Base-by-base conservation (phyloP, 2,888 invertebrate genomes). In the Autographa gamma region DNA sequence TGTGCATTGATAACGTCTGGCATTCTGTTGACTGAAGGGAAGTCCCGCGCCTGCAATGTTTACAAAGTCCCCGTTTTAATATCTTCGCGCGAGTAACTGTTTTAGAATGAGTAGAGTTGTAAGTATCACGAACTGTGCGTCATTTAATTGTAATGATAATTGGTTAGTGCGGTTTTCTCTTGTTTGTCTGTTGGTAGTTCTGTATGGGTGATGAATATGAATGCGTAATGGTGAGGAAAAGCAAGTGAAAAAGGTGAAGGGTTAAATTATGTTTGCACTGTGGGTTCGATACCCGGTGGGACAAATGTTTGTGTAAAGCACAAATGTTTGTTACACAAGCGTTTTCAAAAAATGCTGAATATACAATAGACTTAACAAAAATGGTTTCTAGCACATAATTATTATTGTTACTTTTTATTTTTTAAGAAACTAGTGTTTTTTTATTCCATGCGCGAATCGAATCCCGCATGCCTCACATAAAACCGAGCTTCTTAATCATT, bases 1-100 rank as follows among this genome's bases (percentile, higher is more conserved):
- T 62, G 71, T 62, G 60, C 9, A 11, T 63, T 11, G 61, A 66
- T 76, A 76, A 71, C 66, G 54, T 63, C 54, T 0, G n/a, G 38
- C 19, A 9, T 6, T n/a, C 14, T 25, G 19, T 56, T 25, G 19
- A 48, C 43, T 18, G 1, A 9, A 19, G 54, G 54, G 54, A 13
- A 56, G 19, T 56, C 54, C 54, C 54, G 54, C 13, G 19, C 25
- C 4, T 56, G 19, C 13, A 25, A 13, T 56, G 54, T 56, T 56
- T 56, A 25, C 13, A 56, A 56, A 19, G 11, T 56, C 54, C 54
- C 54, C 19, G 18, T 56, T 56, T 19, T 56, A 56, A 19, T 56
- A 56, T 56, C 13, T 56, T 56, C 54, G 25, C 54, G 54, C 54
- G 54, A 19, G 14, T 56, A 56, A 25, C 19, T 25, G 13, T 19